Conservation (phyloP, 2,888 invertebrate genomes). For the Mythimna vitellina region DNA sequence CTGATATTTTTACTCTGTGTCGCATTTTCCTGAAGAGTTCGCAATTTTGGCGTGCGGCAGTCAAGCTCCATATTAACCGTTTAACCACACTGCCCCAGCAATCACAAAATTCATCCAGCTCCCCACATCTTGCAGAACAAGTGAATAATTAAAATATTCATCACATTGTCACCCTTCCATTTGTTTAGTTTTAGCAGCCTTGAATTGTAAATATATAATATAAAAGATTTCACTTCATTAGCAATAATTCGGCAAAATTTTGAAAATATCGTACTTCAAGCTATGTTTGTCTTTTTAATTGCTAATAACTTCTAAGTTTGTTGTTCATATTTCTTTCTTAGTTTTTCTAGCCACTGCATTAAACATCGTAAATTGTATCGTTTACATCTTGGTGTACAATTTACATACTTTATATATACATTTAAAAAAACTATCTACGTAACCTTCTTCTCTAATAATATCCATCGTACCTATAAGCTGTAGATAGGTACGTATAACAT, state of each 20-base stretch:
- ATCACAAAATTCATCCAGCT: slow-evolving; percentile 63
- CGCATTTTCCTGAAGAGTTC: slow-evolving; percentile 24
- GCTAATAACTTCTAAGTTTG: background rate
- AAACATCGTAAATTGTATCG: no score
- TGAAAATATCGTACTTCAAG: no score
- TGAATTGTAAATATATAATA: background rate
- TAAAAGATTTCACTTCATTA: background rate
- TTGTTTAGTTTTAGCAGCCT: slow-evolving; percentile 3
- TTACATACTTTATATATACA: no score
- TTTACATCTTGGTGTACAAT: no score
- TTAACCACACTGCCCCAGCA: slow-evolving; percentile 60
- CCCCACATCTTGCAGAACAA: slow-evolving; percentile 39
- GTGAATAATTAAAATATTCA: slow-evolving; percentile 52
- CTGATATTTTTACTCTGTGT: slow-evolving; percentile 39
- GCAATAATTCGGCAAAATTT: no score
- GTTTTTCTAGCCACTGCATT: background rate
- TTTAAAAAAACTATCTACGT: background rate
- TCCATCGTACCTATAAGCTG: background rate
- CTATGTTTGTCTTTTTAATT: no score
- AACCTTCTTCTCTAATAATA: slow-evolving; percentile 23
- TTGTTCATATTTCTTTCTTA: background rate
- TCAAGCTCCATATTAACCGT: slow-evolving; percentile 63
- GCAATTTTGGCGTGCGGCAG: slow-evolving; percentile 45
- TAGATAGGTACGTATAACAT: background rate
- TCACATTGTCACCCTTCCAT: slow-evolving; percentile 35